Evolutionary conservation across 2,888 invertebrate genomes (phyloP).

Genomic region (Vesta saturnalis): DNA sequence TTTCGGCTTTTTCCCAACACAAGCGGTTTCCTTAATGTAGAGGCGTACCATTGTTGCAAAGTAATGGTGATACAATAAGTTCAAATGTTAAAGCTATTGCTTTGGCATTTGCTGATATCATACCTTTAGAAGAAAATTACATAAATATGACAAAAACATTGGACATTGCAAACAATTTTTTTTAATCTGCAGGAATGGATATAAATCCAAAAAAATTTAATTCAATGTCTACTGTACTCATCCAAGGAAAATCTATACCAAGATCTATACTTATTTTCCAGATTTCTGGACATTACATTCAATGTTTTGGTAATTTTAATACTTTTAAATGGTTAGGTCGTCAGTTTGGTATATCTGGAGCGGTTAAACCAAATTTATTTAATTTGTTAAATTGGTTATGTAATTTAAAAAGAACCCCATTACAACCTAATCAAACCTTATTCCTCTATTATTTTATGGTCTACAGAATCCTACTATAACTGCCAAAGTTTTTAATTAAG

Average conservation of each 20-base stretch:
- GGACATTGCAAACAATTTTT: conserved; percentile 25
- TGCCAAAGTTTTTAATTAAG: not conserved
- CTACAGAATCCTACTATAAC: not conserved
- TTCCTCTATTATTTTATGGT: not conserved
- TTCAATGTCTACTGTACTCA: not conserved
- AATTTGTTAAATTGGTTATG: not conserved
- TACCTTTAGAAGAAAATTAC: conserved; percentile 51
- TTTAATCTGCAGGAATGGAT: conserved; percentile 37
- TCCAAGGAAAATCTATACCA: not conserved
- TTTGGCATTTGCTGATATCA: conserved; percentile 56
- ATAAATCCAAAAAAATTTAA: not conserved
- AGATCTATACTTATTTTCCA: not conserved
- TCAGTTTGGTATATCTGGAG: not conserved
- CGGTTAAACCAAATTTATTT: not conserved
- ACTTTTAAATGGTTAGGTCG: not conserved
- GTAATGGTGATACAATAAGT: conserved; percentile 31
- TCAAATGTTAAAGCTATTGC: conserved; percentile 38
- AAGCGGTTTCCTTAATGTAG: conserved; percentile 50
- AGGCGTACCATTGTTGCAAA: conserved; percentile 34
- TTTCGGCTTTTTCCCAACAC: conserved; percentile 52
- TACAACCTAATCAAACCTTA: not conserved
- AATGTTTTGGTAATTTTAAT: not conserved
- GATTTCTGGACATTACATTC: not conserved
- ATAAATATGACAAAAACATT: conserved; percentile 49
- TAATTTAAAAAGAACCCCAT: not conserved